Evolutionary conservation across 2,888 invertebrate genomes (phyloP).

Genomic region (Nesidiocoris tenuis): DNA sequence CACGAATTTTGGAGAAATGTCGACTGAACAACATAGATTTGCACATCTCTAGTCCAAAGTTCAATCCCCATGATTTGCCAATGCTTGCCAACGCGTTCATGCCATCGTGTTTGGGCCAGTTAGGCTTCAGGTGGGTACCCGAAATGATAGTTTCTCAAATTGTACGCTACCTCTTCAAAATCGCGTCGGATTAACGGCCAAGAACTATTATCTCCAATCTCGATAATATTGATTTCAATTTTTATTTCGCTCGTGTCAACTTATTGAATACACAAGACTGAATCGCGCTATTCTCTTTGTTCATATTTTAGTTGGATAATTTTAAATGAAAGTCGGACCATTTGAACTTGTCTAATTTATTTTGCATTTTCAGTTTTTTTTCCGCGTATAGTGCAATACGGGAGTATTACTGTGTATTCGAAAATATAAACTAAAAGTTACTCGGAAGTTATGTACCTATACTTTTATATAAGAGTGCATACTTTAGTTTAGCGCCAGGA

Average conservation of each 20-base stretch:
- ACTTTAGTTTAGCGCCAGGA: conserved; percentile 21
- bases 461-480: conserved; percentile 40
- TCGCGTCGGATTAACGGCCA: no score
- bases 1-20: no score
- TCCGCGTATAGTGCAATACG: conserved; percentile 29
- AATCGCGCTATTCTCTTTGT: conserved; percentile 3
- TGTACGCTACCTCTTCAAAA: no score
- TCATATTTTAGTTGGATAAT: neutral
- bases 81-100: no score
- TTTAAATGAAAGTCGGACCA: conserved; percentile 3
- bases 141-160: no score
- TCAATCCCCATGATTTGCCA: no score
- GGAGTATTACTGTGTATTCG: conserved; percentile 37
- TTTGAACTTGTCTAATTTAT: neutral
- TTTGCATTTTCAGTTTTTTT: neutral
- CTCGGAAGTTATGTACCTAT: conserved; percentile 32
- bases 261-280: conserved; percentile 24
- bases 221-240: neutral
- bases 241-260: neutral
- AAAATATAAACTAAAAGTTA: conserved; percentile 32
- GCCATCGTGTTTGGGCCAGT: no score
- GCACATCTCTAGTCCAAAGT: no score
- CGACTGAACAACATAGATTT: no score
- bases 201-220: neutral
- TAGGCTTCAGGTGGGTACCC: no score